These are phyloP conservation scores for Rhagium mordax DNA, from an alignment of 2,888 invertebrate species.

Conservation along the genomic window DNA sequence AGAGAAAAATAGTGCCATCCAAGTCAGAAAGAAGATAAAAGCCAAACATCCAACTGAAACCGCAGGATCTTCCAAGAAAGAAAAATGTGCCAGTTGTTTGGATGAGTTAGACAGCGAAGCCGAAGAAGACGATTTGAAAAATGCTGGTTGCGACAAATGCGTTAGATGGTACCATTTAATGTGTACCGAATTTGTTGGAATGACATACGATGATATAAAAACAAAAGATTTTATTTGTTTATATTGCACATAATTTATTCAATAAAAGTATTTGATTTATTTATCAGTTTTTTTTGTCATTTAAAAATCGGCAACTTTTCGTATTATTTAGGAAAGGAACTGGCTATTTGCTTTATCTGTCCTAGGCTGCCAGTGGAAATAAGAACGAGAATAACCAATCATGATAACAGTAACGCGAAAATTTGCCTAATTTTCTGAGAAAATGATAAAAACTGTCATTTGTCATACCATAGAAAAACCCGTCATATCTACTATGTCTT, in stretches of 20 bases:
- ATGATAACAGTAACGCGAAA: neutral
- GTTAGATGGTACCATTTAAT: conserved; percentile 36
- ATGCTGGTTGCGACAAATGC: conserved; percentile 38
- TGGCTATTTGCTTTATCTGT: neutral
- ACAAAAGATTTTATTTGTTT: neutral
- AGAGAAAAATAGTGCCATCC: neutral
- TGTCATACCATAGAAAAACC: too few species aligned
- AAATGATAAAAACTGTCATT: neutral
- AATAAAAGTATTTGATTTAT: neutral
- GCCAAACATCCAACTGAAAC: neutral
- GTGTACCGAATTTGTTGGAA: conserved; percentile 11
- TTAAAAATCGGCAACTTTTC: neutral
- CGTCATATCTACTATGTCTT: too few species aligned
- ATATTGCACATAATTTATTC: neutral
- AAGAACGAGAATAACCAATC: neutral
- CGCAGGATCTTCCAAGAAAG: neutral
- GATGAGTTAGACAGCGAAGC: conserved; percentile 33
- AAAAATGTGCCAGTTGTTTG: conserved; percentile 18
- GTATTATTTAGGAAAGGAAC: neutral
- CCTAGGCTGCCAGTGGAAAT: neutral
- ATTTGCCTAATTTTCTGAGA: neutral
- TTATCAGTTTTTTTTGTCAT: neutral
- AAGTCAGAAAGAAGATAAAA: neutral
- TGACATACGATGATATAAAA: neutral
- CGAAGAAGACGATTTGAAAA: conserved; percentile 34